Evolutionary conservation across 2,797 vertebrate genomes (phyloP), one percentile per base, ranked within the genome.

Genomic region (Myripristis murdjan): DNA sequence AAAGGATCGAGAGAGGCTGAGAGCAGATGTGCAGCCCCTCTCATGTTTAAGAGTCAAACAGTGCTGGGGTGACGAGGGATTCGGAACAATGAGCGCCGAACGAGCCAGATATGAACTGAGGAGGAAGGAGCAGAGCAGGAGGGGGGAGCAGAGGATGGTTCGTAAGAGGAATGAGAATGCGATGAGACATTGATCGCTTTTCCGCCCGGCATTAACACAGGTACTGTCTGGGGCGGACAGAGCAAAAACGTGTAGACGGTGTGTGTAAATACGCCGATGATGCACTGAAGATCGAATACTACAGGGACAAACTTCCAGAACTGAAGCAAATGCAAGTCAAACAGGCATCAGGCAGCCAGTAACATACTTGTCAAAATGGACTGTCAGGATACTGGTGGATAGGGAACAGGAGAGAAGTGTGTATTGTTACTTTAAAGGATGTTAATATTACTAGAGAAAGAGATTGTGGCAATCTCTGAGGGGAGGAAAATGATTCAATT

Each of bases 41-140:
- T 23, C 55, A 26, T 8, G 28, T 44, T 51, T 53, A 33, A 81
- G 57, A 69, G 69, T 49, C 67, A 64, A 71, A 58, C 76, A 23
- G 43, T 1, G 6, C 26, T 28, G 56, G 15, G 70, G 48, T 31
- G 47, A 61, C 11, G 55, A 64, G 14, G 33, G 33, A 56, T 55
- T 56, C 41, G 52, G 33, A 62, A 51, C 55, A 39, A 47, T 12
- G 47, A 23, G 8, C 6, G 9, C 31, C 31, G 58, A 65, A 23
- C 10, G n/a, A 47, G 39, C 39, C 67, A 55, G 4, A 53, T 4
- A 2, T 33, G 73, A 46, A 67, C 22, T 33, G 51, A 54, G 41
- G 12, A 64, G 20, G 39, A 22, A 43, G 23, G 20, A 22, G 63
- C 5, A 46, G 10, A 39, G 37, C 2, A 2, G 15, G 20, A 41